Base-by-base conservation (phyloP, 2,113 vertebrate genomes). In the Cebidichthys violaceus region DNA sequence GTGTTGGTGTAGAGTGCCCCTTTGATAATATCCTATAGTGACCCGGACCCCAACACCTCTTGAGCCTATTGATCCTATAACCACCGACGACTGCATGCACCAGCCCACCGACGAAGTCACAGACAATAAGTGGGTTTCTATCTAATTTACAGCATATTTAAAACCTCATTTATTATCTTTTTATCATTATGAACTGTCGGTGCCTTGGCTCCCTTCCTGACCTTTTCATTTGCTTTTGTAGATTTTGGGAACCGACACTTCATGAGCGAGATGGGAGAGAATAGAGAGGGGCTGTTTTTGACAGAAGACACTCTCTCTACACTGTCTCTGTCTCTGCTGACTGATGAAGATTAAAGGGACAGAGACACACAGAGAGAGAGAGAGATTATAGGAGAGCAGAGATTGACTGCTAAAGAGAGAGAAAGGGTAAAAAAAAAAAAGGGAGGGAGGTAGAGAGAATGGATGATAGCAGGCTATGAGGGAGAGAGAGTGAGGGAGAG, bases 321-420 rank as follows among this genome's bases (percentile, higher is more conserved):
- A 54, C 84, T 88, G 87, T 88, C 66, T 92, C 87, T 78, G 84
- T 70, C 74, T 87, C 78, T 91, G 92, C 87, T 89, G 87, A 94
- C 90, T 89, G 94, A 90, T 89, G 91, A 82, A 91, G 92, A 94
- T 94, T 94, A 92, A 88, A 93, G 87, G 88, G 87, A 92, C 82
- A 87, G 77, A 81, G 80, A 90, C 82, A 86, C 71, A 87, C 60
- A 82, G 65, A 83, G 71, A 83, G 52, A 55, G 74, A 77, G 81
- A 61, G 93, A 96, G 96, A 97, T 95, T 95, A 91, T 85, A 88
- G 78, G 85, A 79, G 81, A 72, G 85, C 79, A 84, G 83, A 91
- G 88, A 90, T 89, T 91, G 87, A 90, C 80, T 90, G 85, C 74
- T 75, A 88, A 76, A 91, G 77, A 91, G 69, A 76, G 62, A 78